Evolutionary conservation across 1,140 invertebrate genomes (phyloP).

Genomic region (Brachystomella parvula): DNA sequence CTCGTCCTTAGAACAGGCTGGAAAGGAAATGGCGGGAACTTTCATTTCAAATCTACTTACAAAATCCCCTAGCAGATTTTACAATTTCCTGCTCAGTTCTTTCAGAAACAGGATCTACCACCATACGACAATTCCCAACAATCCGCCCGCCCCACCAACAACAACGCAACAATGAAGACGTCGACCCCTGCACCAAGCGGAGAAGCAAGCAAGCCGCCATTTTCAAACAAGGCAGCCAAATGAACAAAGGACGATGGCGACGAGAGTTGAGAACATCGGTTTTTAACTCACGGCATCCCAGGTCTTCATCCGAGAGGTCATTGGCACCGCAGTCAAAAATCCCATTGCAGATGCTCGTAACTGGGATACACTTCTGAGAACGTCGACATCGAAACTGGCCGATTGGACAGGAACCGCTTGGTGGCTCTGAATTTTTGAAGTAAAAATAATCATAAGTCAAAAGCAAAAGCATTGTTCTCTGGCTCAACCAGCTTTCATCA

Average conservation of each 20-base stretch:
- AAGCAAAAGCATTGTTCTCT: neutral
- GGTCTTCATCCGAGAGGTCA: neutral
- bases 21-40: neutral
- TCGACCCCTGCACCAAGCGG: neutral
- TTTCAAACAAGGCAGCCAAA: neutral
- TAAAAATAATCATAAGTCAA: neutral
- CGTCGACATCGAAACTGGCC: neutral
- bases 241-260: neutral
- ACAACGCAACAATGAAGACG: neutral
- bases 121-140: no score
- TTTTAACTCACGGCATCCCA: constrained; percentile 8
- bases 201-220: neutral
- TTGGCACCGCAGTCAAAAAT: neutral
- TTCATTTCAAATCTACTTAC: neutral
- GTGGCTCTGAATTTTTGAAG: neutral
- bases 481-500: constrained; percentile 1
- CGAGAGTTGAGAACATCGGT: neutral
- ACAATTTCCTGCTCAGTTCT: neutral
- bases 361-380: neutral
- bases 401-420: neutral
- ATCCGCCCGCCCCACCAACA: neutral
- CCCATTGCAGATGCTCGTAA: neutral
- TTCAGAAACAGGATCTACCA: constrained; percentile 5
- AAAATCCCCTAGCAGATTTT: neutral
- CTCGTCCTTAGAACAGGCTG: constrained; percentile 43